A percentile compares a stretch with the other conserved stretches of the same genome.
Conservation (phyloP, 1,140 invertebrate species). For the Drosophila lacertosa region DNA sequence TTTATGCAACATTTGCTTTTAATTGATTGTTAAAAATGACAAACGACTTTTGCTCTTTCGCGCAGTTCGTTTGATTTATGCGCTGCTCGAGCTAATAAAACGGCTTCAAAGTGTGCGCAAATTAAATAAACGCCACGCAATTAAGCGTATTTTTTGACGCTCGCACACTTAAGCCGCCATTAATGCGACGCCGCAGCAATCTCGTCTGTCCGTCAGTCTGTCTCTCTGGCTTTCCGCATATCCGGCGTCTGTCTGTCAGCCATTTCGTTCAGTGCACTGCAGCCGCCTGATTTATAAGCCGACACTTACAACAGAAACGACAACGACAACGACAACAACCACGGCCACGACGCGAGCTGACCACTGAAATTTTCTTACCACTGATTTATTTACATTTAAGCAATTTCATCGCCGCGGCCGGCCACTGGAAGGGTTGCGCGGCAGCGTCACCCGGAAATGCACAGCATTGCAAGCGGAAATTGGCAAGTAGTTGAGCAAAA, state of each 20-base stretch:
- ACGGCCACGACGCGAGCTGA: conserved; percentile 37
- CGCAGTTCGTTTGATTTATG: conserved; percentile 55
- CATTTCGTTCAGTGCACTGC: conserved; percentile 47
- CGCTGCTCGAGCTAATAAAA: conserved; percentile 67
- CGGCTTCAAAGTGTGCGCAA: conserved; percentile 41
- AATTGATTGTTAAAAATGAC: conserved; percentile 80
- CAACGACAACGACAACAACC: conserved; percentile 40
- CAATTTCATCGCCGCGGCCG: conserved; percentile 72
- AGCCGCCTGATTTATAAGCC: conserved; percentile 76
- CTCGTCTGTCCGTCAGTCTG: conserved; percentile 1
- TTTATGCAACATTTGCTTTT: conserved; percentile 81
- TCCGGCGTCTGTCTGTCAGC: conserved; percentile 58
- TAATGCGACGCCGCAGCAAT: conserved; percentile 53
- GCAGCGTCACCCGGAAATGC: conserved; percentile 50
- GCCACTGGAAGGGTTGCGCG: conserved; percentile 6
- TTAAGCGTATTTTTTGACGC: conserved; percentile 57
- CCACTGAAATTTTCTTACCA: conserved; percentile 81
- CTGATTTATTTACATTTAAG: conserved; percentile 83
- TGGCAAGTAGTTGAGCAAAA: conserved; percentile 63
- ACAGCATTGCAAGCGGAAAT: conserved; percentile 78
- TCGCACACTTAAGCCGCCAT: conserved; percentile 67
- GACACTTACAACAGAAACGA: conserved; percentile 63
- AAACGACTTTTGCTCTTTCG: conserved; percentile 54
- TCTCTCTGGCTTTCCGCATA: neutral
- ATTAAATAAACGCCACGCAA: conserved; percentile 66